Evolutionary conservation across 1,140 invertebrate species (phyloP), one percentile per base, ranked within the genome.

Genomic region (Drosophila athabasca): DNA sequence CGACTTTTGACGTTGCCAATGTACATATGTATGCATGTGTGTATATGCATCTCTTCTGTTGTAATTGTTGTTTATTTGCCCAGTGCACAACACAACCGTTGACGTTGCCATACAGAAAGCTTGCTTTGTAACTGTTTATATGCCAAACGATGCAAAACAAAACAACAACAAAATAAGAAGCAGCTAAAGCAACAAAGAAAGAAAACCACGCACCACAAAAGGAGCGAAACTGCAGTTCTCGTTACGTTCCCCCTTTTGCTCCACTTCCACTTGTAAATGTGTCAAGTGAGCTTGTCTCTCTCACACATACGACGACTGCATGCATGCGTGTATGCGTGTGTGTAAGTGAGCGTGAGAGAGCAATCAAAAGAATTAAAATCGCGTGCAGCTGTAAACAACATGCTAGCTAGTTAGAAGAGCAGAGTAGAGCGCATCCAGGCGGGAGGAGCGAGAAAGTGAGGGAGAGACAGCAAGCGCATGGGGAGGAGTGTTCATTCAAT

Each of bases 51-150:
- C 11, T 39, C 35, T 39, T 13, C 35, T 76, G 46, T 71, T 62
- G 52, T 62, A 67, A 26, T 46, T 76, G 69, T 45, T 80, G 60
- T 76, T 84, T 84, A 80, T 85, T 85, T 83, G 74, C 53, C 54
- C 71, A 83, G 76, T 67, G 77, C 61, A 65, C 72, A 80, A 80
- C 61, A 65, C 72, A 80, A 80, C 73, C 67, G 79, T 87, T 87
- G 82, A 87, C 82, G 82, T 87, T 87, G 83, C 83, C 62, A 88
- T 72, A 82, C 62, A 71, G 44, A 51, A 62, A 83, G 52, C 39
- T 53, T 60, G 59, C 52, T 79, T 82, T 72, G 75, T 80, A 79
- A 80, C 80, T 84, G 76, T 84, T 84, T 69, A 84, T 87, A 81
- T 67, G 69, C 60, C 81, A 79, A 74, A 75, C 60, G 76, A 84